Percentiles rank a stretch among this genome's conserved stretches.
Conservation (phyloP, 2,797 vertebrate genomes). For the Melanotaenia trifasciata region DNA sequence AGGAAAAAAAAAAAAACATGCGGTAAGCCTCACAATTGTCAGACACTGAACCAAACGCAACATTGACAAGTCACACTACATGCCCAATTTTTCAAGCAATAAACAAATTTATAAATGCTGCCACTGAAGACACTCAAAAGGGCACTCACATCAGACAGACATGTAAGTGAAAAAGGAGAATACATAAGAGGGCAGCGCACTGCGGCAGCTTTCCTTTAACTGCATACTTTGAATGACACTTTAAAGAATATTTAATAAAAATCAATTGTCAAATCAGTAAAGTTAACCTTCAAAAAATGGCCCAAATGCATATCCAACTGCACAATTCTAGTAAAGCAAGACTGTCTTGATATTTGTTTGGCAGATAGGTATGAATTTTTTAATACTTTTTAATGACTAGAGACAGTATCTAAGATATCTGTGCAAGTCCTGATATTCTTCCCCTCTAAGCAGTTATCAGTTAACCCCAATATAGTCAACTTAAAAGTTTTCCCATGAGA, state of each 20-base stretch:
- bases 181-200: too few species aligned
- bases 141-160: too few species aligned
- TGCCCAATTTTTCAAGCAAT: too few species aligned
- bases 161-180: too few species aligned
- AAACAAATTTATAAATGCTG: too few species aligned
- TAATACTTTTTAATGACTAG: not conserved
- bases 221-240: too few species aligned
- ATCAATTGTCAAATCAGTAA: too few species aligned
- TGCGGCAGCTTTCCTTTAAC: too few species aligned
- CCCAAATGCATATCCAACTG: not conserved
- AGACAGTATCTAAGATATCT: not conserved
- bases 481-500: not conserved
- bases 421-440: not conserved
- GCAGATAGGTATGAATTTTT: not conserved
- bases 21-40: not conserved
- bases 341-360: not conserved
- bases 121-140: too few species aligned
- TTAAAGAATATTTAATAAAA: too few species aligned
- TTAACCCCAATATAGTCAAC: not conserved
- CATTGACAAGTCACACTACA: too few species aligned
- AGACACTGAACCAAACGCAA: not conserved
- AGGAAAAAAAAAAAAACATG: not conserved
- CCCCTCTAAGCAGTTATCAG: too few species aligned
- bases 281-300: not conserved
- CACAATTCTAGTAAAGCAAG: not conserved